These are phyloP conservation scores for Nomia melanderi DNA, from an alignment of 1,140 invertebrate genomes.

Conservation along the genomic window DNA sequence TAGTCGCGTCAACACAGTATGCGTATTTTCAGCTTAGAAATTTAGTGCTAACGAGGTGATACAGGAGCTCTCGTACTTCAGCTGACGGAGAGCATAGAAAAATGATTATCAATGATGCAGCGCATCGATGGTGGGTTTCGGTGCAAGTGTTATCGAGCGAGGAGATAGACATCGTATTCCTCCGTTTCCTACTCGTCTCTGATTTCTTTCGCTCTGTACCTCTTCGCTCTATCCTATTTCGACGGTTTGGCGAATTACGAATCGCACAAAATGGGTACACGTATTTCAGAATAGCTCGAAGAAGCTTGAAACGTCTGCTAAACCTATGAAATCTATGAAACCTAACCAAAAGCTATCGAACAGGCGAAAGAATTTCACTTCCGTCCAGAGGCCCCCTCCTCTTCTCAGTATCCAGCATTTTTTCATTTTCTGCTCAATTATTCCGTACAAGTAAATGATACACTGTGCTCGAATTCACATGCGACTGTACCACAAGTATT, in stretches of 20 bases:
- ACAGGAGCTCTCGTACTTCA: constrained; percentile 30
- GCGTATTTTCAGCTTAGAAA: constrained; percentile 41
- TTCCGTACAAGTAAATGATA: background rate
- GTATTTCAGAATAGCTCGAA: background rate
- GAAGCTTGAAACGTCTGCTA: too few relatives aligned
- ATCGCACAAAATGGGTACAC: background rate
- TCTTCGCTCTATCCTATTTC: constrained; percentile 13
- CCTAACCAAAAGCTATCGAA: too few relatives aligned
- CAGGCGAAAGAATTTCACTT: background rate
- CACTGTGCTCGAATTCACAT: constrained; percentile 6
- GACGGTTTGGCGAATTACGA: background rate
- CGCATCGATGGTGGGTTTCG: constrained; percentile 40
- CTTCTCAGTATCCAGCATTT: background rate
- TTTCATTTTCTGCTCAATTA: background rate
- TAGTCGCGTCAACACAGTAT: background rate
- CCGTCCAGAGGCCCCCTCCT: background rate
- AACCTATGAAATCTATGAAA: too few relatives aligned
- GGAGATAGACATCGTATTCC: background rate
- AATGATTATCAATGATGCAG: background rate
- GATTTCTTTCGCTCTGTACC: constrained; percentile 23
- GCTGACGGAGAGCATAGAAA: constrained; percentile 26
- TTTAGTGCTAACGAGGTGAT: constrained; percentile 15
- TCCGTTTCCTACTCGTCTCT: constrained; percentile 34
- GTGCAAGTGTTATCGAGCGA: constrained; percentile 7
- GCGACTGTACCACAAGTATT: constrained; percentile 17